Evolutionary conservation across 53 echinoderm and acorn worm species (phyloP).

Genomic region (Astropecten irregularis): DNA sequence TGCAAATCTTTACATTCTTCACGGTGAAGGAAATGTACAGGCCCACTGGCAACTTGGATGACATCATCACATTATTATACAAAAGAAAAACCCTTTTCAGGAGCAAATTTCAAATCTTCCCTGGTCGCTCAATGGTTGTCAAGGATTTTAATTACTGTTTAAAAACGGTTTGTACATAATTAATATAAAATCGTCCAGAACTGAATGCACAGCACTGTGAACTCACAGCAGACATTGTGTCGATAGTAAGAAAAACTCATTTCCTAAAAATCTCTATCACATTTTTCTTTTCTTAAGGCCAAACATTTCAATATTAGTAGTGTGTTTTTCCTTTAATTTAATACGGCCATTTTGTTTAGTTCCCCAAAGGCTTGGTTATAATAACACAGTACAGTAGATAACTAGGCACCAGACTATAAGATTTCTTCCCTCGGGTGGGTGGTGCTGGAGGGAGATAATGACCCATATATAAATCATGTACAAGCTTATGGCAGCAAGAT

Average conservation of each 20-base stretch:
- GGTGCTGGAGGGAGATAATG: too few relatives aligned
- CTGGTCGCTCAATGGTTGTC: neutral
- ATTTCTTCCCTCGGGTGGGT: too few relatives aligned
- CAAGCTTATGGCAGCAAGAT: too few relatives aligned
- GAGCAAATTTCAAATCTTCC: conserved; percentile 41
- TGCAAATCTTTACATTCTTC: conserved; percentile 77
- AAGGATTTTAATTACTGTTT: neutral
- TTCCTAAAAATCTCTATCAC: too few relatives aligned
- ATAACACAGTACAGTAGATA: too few relatives aligned
- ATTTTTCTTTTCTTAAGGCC: neutral
- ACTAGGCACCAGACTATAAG: too few relatives aligned
- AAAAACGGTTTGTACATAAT: conserved; percentile 15
- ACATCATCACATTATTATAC: conserved; percentile 32
- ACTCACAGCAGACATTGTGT: too few relatives aligned
- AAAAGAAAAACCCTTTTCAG: conserved; percentile 29
- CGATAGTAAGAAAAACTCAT: too few relatives aligned
- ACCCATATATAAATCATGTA: too few relatives aligned
- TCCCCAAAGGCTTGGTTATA: conserved; percentile 4
- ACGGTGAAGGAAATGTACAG: conserved; percentile 62
- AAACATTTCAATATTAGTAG: neutral
- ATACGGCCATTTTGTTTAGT: conserved; percentile 8
- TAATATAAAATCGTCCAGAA: neutral
- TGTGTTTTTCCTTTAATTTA: neutral
- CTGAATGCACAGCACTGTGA: neutral
- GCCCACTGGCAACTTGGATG: conserved; percentile 14